A percentile compares a stretch with the other conserved stretches of the same genome.
Conservation (phyloP, 2,113 vertebrate species). For the Bos taurus region DNA sequence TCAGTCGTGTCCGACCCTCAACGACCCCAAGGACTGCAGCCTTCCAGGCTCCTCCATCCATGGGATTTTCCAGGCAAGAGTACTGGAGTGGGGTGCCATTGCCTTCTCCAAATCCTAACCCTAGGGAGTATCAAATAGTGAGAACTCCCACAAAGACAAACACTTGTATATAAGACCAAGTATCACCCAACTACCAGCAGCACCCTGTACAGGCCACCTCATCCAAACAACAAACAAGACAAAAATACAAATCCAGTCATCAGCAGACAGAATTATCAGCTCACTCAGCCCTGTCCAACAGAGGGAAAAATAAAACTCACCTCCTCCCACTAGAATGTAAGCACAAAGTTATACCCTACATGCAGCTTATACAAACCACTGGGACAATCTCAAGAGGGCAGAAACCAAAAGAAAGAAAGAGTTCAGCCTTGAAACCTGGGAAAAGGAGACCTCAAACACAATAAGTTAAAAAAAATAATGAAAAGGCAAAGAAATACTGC, state of each 20-base stretch:
- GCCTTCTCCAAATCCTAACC: no score
- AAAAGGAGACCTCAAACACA: neutral
- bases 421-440: neutral
- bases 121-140: neutral
- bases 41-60: no score
- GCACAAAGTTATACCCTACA: neutral
- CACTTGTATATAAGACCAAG: neutral
- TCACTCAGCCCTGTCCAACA: neutral
- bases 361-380: neutral
- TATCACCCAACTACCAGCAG: neutral
- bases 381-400: neutral
- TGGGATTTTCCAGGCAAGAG: no score
- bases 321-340: neutral
- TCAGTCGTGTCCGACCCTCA: no score
- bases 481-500: neutral
- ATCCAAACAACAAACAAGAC: neutral
- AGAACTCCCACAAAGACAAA: neutral
- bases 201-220: neutral
- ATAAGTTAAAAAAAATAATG: neutral
- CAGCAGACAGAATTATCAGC: neutral
- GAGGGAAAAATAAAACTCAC: neutral
- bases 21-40: no score
- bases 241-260: neutral
- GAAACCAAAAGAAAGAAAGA: neutral
- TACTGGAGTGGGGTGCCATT: no score